Conservation (phyloP, 2,113 vertebrate genomes). For the Potamarius usumacintae region DNA sequence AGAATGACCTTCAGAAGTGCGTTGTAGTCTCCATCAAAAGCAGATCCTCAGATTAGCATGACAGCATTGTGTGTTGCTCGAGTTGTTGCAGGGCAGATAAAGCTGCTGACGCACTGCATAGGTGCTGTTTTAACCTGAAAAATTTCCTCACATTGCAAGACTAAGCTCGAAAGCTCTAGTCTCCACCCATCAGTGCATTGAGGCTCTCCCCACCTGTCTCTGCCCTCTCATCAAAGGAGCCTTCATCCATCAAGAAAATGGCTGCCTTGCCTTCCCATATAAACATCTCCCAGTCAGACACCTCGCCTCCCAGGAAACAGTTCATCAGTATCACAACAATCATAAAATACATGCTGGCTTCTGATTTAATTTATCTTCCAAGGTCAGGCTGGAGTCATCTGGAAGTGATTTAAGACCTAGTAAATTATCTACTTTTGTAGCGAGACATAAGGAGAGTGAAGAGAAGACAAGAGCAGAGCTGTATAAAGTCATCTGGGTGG, state of each 20-base stretch:
- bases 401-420: constrained; percentile 47
- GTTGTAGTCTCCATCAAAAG: background rate
- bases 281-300: constrained; percentile 47
- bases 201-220: constrained; percentile 1
- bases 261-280: constrained; percentile 30
- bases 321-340: constrained; percentile 45
- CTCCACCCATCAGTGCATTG: background rate
- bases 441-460: background rate
- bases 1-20: background rate
- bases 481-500: background rate
- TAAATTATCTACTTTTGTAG: background rate
- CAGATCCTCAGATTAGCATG: background rate
- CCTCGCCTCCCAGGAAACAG: constrained; percentile 53
- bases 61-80: background rate
- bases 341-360: constrained; percentile 47
- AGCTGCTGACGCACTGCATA: background rate
- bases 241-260: constrained; percentile 42
- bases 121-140: constrained; percentile 17
- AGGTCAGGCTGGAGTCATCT: constrained; percentile 50
- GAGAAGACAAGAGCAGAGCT: background rate
- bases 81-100: background rate
- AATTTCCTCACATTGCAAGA: background rate
- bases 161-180: constrained; percentile 17
- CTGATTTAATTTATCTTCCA: constrained; percentile 50
- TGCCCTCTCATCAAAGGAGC: background rate